Conservation (phyloP, 2,888 invertebrate species). For the Margaritifera margaritifera region DNA sequence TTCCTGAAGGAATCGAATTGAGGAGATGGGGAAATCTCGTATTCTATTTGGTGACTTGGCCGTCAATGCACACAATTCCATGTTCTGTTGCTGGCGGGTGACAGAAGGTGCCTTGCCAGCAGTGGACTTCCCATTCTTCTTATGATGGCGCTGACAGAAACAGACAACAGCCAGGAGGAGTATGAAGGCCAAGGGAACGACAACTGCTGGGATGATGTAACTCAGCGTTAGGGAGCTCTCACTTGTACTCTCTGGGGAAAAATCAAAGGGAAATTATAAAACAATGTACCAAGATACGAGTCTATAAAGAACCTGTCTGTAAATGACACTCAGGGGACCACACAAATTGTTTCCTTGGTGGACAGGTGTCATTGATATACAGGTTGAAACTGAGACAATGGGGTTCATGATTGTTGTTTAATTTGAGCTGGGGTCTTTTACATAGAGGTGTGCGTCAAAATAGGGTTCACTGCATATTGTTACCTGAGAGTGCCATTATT, state of each 20-base stretch:
- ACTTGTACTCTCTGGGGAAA: constrained; percentile 27
- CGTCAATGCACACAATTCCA: constrained; percentile 65
- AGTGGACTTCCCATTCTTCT: constrained; percentile 36
- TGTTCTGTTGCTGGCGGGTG: constrained; percentile 42
- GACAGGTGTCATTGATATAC: no score
- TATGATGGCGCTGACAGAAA: constrained; percentile 62
- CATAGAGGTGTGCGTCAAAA: no score
- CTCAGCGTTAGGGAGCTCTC: constrained; percentile 69
- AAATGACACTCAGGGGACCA: no score
- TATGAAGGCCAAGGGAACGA: constrained; percentile 67
- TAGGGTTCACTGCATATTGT: no score
- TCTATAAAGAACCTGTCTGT: neutral
- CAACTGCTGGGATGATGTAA: constrained; percentile 77
- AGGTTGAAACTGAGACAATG: no score
- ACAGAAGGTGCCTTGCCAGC: constrained; percentile 32
- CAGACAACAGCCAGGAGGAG: constrained; percentile 67
- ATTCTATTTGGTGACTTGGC: constrained; percentile 76
- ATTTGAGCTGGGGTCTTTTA: no score
- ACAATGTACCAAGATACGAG: neutral
- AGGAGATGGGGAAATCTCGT: constrained; percentile 88
- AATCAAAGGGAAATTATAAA: neutral
- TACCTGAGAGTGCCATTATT: no score
- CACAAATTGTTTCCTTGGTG: no score
- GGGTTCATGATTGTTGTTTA: no score
- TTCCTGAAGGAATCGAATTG: constrained; percentile 75